Percentiles rank a stretch among this genome's conserved stretches.
phyloP scores from a whole-genome alignment of 2,888 invertebrate species.

The Dryomyza anilis region DNA sequence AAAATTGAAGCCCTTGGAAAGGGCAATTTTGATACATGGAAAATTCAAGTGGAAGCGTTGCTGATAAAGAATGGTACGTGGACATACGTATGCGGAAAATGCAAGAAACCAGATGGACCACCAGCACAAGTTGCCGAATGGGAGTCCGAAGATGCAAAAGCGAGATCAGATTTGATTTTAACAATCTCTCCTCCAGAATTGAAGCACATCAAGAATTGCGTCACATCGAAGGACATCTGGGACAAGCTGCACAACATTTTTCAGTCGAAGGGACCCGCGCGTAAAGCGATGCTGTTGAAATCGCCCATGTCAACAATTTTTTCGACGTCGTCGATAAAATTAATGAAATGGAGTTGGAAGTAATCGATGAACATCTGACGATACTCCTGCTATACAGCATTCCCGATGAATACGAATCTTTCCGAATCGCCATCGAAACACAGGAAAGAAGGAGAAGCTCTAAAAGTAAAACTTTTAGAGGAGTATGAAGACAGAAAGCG shows the following conservation, averaged over 20 bases:
- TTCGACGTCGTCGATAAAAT: constrained; percentile 26
- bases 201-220: constrained; percentile 28
- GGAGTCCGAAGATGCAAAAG: constrained; percentile 24
- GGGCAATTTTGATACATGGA: constrained; percentile 14
- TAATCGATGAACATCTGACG: constrained; percentile 21
- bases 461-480: constrained; percentile 20
- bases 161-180: constrained; percentile 25
- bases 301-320: constrained; percentile 23
- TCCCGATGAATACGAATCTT: constrained; percentile 23
- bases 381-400: constrained; percentile 30
- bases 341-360: constrained; percentile 19
- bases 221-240: constrained; percentile 24
- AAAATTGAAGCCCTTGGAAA: neutral
- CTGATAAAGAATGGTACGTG: constrained; percentile 21
- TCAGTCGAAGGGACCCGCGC: constrained; percentile 26
- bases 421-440: constrained; percentile 27
- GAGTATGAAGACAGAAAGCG: constrained; percentile 21
- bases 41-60: neutral
- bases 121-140: neutral
- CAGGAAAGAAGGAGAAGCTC: constrained; percentile 24
- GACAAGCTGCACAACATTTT: constrained; percentile 18
- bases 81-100: constrained; percentile 24
- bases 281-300: constrained; percentile 27
- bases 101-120: neutral
- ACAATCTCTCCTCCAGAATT: constrained; percentile 27